These are phyloP conservation scores for Merodon equestris DNA, from an alignment of 2,888 invertebrate species.

Conservation along the genomic window DNA sequence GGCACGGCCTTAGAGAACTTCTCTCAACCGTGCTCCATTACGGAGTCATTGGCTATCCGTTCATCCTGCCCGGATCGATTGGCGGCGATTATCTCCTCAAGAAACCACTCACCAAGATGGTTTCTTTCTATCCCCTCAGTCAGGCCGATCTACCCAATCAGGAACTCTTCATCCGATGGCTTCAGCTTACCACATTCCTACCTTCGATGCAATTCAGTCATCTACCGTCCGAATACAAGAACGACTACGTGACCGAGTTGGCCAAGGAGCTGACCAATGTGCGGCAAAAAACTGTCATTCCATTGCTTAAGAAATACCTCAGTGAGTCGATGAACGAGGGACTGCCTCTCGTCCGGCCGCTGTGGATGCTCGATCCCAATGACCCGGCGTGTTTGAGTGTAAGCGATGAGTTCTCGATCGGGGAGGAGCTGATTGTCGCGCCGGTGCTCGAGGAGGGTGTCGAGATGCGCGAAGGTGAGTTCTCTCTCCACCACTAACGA, in stretches of 20 bases:
- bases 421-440: conserved; percentile 93
- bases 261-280: conserved; percentile 87
- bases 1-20: conserved; percentile 90
- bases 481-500: too few species aligned
- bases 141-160: conserved; percentile 85
- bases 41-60: conserved; percentile 94
- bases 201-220: conserved; percentile 95
- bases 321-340: conserved; percentile 90
- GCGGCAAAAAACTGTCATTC: conserved; percentile 88
- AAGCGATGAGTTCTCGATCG: conserved; percentile 92
- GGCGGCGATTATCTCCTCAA: conserved; percentile 91
- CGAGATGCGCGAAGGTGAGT: conserved; percentile 84
- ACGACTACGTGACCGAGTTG: conserved; percentile 87
- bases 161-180: conserved; percentile 93
- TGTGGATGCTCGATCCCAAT: conserved; percentile 92
- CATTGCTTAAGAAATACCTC: conserved; percentile 87
- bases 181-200: conserved; percentile 93
- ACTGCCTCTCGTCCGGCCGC: conserved; percentile 89
- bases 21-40: conserved; percentile 93
- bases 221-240: conserved; percentile 92
- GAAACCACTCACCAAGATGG: conserved; percentile 77
- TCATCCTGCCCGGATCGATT: conserved; percentile 94
- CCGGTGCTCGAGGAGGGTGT: conserved; percentile 87
- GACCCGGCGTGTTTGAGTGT: conserved; percentile 88
- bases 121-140: conserved; percentile 80